These are phyloP conservation scores for Meloidogyne chitwoodi DNA, from an alignment of 1,140 invertebrate species.

Conservation along the genomic window DNA sequence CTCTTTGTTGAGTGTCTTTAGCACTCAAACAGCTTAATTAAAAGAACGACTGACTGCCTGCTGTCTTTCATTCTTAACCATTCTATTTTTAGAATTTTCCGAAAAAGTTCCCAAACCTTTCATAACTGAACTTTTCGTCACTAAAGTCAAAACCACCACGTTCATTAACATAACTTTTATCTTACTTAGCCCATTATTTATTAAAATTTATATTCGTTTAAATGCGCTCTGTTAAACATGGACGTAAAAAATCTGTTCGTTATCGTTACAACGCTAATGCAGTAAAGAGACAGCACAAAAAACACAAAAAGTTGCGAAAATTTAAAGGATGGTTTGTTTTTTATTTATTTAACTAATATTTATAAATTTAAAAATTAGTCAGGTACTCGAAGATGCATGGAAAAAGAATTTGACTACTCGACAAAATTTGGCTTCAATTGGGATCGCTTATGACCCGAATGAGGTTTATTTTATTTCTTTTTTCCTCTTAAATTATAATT, in stretches of 20 bases:
- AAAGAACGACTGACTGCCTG: too few species aligned
- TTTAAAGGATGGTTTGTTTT: slow-evolving; percentile 2
- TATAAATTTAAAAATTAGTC: background rate
- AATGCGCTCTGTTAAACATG: slow-evolving; percentile 22
- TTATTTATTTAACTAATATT: background rate
- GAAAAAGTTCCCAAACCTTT: too few species aligned
- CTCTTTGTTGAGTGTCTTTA: too few species aligned
- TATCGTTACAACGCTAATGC: slow-evolving; percentile 7
- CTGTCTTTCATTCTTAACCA: too few species aligned
- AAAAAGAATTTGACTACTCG: background rate
- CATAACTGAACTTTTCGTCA: too few species aligned
- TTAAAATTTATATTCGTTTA: too few species aligned
- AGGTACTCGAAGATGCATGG: slow-evolving; percentile 4
- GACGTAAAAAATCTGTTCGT: slow-evolving; percentile 8
- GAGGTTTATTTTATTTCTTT: background rate
- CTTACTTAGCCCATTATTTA: too few species aligned
- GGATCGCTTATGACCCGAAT: slow-evolving; percentile 20
- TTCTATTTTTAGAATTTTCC: too few species aligned
- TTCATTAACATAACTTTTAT: too few species aligned
- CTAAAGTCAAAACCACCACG: too few species aligned
- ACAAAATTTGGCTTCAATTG: slow-evolving; percentile 13
- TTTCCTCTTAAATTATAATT: background rate
- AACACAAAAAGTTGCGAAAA: slow-evolving; percentile 9
- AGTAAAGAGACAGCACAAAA: slow-evolving; percentile 12
- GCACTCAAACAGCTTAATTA: too few species aligned